Evolutionary conservation across 1,140 invertebrate species (phyloP), one percentile per base, ranked within the genome.

Genomic region (Cepaea nemoralis): DNA sequence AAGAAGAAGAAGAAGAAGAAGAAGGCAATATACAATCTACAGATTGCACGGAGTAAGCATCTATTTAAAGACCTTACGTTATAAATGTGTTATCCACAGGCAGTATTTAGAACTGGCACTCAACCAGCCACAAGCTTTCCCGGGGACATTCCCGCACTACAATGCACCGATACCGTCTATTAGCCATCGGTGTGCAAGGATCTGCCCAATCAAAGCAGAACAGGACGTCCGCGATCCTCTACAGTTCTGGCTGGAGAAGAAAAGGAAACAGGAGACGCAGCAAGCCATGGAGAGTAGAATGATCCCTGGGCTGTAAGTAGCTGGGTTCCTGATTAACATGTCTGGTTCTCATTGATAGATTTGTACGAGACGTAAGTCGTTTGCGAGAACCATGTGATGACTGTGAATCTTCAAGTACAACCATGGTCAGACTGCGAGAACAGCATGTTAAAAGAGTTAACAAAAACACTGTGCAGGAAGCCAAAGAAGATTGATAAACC

Each of bases 61-160:
- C 8, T 8, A 5, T 69, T 39, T 69, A 69, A 14, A n/a, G 63
- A 8, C 63, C 6, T 66, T 27, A n/a, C 10, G 24, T 66, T 10
- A 27, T 66, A 66, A 27, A 55, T n/a, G n/a, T 16, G 14, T 27
- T n/a, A 8, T 50, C 3, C 3, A 6, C 50, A 77, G 75, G 22
- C 45, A 63, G 22, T 77, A 77, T 37, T 33, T 77, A 3, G 75
- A 77, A 40, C 10, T 35, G 35, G 63, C 75, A 1, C 48, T 63
- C n/a, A 50, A 50, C 12, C 75, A 77, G 35, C 0, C 14, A 0
- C 33, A 31, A n/a, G 48, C 19, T 10, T 63, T 19, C 75, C 75
- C 75, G 19, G 75, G 75, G 1, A 77, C 75, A 33, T 77, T 77
- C 50, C 75, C 75, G 1, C 75, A 77, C 33, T 77, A 55, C 75